These are phyloP conservation scores for Siniperca scherzeri DNA, from an alignment of 2,797 vertebrate species.

Conservation along the genomic window DNA sequence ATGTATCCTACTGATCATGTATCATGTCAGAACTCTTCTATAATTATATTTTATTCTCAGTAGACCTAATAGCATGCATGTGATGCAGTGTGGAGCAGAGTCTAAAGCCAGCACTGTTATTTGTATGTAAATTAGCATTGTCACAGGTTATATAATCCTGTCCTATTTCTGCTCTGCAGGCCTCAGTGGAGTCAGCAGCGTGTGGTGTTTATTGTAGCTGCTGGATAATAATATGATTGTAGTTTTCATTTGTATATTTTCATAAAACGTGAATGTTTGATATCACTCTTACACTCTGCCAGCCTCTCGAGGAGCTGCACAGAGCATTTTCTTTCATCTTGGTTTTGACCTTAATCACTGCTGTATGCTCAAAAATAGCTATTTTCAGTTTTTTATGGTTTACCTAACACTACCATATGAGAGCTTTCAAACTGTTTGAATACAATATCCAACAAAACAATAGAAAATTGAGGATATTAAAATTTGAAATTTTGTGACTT, in stretches of 20 bases:
- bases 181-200: conserved; percentile 23
- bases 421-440: not conserved
- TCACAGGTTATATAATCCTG: conserved; percentile 61
- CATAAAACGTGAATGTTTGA: not conserved
- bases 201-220: conserved; percentile 35
- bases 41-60: not conserved
- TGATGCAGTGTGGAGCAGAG: not conserved
- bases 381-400: not conserved
- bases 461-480: not conserved
- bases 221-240: conserved; percentile 8
- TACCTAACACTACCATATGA: not conserved
- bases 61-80: not conserved
- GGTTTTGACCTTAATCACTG: not conserved
- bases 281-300: not conserved
- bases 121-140: conserved; percentile 58
- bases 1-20: not conserved
- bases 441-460: not conserved
- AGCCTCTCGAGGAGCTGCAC: not conserved
- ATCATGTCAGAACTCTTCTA: not conserved
- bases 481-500: not conserved
- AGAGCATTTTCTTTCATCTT: not conserved
- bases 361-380: not conserved
- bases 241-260: conserved; percentile 7
- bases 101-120: conserved; percentile 11
- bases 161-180: conserved; percentile 52